phyloP scores from a whole-genome alignment of 1,140 invertebrate genomes.

The Epicauta chinensis region DNA sequence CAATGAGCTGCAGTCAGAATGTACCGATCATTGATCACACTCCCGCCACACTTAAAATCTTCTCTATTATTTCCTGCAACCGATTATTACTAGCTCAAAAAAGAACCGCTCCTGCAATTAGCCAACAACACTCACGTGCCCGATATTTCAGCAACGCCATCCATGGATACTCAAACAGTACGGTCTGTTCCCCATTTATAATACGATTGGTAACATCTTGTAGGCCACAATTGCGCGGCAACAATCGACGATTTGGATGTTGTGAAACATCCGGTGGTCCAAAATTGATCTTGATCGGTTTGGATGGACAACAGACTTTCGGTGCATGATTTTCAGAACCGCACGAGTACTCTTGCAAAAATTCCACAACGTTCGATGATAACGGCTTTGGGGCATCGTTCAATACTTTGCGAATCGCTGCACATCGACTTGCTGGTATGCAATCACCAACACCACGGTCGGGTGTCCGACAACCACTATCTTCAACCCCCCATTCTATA shows the following conservation, averaged over 20 bases:
- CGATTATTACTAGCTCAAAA: not conserved
- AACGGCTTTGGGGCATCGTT: slow-evolving; percentile 35
- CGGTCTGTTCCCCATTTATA: slow-evolving; percentile 51
- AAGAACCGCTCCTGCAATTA: too few relatives aligned
- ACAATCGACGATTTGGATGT: slow-evolving; percentile 50
- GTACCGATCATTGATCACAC: slow-evolving; percentile 57
- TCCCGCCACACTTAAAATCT: slow-evolving; percentile 56
- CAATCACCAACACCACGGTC: slow-evolving; percentile 40
- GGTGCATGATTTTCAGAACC: slow-evolving; percentile 42
- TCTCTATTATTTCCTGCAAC: not conserved
- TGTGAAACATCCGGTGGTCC: slow-evolving; percentile 44
- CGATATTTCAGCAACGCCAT: slow-evolving; percentile 56
- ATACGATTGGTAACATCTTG: slow-evolving; percentile 43
- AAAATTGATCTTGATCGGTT: slow-evolving; percentile 13
- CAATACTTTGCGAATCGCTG: slow-evolving; percentile 26
- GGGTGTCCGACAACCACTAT: slow-evolving; percentile 40
- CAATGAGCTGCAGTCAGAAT: slow-evolving; percentile 68
- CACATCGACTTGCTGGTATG: slow-evolving; percentile 41
- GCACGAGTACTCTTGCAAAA: slow-evolving; percentile 43
- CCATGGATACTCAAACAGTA: slow-evolving; percentile 58
- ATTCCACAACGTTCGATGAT: slow-evolving; percentile 15
- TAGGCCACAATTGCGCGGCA: slow-evolving; percentile 43
- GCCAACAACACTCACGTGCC: slow-evolving; percentile 33
- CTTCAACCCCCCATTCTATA: slow-evolving; percentile 38
- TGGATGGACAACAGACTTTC: slow-evolving; percentile 47